Evolutionary conservation across 2,797 vertebrate species (phyloP).

Genomic region (Artibeus lituratus): DNA sequence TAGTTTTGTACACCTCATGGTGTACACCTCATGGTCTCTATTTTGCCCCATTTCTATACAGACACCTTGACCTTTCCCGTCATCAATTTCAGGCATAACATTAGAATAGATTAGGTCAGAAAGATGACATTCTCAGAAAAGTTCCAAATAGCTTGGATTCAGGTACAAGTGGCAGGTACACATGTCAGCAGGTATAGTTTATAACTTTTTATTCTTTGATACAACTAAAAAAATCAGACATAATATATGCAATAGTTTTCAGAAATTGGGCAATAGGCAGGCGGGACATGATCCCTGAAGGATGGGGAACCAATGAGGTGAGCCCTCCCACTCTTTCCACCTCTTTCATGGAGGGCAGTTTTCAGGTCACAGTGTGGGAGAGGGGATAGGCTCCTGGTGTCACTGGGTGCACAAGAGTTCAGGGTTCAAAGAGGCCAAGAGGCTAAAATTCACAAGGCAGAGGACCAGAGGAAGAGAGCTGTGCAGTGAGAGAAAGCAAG

Average conservation of each 20-base stretch:
- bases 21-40: not conserved
- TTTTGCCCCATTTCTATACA: not conserved
- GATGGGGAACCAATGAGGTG: not conserved
- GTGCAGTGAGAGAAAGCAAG: not conserved
- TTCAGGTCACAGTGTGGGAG: not conserved
- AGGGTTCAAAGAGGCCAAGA: not conserved
- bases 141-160: not conserved
- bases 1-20: not conserved
- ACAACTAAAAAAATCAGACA: not conserved
- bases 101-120: not conserved
- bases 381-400: not conserved
- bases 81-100: not conserved
- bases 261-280: not conserved
- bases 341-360: not conserved
- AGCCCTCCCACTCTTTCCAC: not conserved
- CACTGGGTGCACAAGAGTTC: not conserved
- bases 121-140: not conserved
- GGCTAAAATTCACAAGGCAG: not conserved
- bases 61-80: not conserved
- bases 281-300: not conserved
- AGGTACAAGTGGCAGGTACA: not conserved
- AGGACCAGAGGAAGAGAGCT: not conserved
- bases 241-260: not conserved
- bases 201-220: not conserved
- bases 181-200: not conserved